phyloP scores from a whole-genome alignment of 2,888 invertebrate species.

The Dexiosoma caninum region DNA sequence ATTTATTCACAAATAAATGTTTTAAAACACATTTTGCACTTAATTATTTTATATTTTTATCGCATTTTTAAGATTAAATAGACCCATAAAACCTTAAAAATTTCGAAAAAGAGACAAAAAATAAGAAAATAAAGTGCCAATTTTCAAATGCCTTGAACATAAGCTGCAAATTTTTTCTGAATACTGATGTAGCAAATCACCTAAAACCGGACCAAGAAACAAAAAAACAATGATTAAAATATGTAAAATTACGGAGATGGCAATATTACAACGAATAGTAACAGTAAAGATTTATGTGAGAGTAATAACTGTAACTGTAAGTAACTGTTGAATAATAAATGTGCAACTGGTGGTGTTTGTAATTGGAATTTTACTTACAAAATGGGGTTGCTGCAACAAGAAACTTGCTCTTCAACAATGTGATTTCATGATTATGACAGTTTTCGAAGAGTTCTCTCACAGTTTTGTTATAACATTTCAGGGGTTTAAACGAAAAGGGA shows the following conservation, averaged over 20 bases:
- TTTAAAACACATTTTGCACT: conserved; percentile 53
- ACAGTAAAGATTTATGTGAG: not conserved
- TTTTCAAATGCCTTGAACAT: conserved; percentile 56
- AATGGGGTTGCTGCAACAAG: not conserved
- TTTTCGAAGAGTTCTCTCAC: not conserved
- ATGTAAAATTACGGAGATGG: conserved; percentile 41
- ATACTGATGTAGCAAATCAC: conserved; percentile 55
- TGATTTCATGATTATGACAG: conserved; percentile 1
- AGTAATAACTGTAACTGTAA: not conserved
- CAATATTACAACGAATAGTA: not conserved
- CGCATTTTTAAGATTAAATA: conserved; percentile 57
- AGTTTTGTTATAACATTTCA: not conserved
- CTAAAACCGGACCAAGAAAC: not conserved
- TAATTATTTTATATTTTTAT: conserved; percentile 60
- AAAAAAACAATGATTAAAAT: conserved; percentile 6
- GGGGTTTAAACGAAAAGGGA: not conserved
- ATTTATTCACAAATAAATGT: conserved; percentile 14
- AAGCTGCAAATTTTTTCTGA: conserved; percentile 57
- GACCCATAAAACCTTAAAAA: conserved; percentile 41
- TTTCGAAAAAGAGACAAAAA: not conserved
- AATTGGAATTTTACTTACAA: not conserved
- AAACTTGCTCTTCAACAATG: not conserved
- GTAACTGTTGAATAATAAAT: conserved; percentile 67
- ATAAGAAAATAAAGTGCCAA: conserved; percentile 16
- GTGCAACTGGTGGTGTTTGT: conserved; percentile 66